Percentiles rank a stretch among this genome's conserved stretches.
Conservation (phyloP, 2,888 invertebrate species). For the Leptinotarsa haldemani region DNA sequence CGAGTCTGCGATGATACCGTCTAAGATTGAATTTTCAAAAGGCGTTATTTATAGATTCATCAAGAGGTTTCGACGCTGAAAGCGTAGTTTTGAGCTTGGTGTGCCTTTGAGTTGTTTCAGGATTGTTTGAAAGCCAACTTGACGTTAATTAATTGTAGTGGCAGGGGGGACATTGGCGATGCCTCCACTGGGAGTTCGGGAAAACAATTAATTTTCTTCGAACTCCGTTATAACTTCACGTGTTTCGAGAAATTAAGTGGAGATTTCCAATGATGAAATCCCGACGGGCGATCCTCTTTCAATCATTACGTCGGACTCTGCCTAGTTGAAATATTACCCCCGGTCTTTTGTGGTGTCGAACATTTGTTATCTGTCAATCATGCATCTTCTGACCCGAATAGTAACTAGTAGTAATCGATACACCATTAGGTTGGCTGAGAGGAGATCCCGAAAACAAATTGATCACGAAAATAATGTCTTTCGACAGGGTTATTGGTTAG, state of each 20-base stretch:
- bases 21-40: neutral
- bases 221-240: neutral
- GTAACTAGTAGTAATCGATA: no score
- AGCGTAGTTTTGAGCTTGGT: neutral
- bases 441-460: no score
- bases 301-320: no score
- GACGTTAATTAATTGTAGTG: neutral
- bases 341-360: no score
- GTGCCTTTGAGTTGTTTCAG: neutral
- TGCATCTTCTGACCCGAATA: no score
- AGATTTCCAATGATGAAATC: no score
- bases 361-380: no score
- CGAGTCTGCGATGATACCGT: neutral
- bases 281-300: no score
- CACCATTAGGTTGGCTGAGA: no score
- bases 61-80: neutral
- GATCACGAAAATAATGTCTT: no score
- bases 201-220: slow-evolving; percentile 2
- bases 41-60: slow-evolving; percentile 10
- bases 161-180: neutral
- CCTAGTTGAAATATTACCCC: no score
- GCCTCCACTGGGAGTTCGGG: neutral
- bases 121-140: neutral
- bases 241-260: neutral
- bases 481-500: no score